Conservation (phyloP, 2,113 vertebrate genomes). For the Fregetta grallaria region DNA sequence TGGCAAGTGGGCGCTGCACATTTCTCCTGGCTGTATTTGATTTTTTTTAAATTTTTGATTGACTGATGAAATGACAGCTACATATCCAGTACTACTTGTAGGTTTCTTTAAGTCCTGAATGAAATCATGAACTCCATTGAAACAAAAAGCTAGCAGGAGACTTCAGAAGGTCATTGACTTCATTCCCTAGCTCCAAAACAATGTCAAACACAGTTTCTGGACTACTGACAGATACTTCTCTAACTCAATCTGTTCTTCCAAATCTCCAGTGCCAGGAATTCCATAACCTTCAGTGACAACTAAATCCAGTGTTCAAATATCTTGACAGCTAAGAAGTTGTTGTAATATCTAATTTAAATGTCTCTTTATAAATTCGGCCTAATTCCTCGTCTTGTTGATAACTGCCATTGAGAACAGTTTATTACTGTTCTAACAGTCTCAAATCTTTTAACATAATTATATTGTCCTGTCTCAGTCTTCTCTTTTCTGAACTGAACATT, state of each 20-base stretch:
- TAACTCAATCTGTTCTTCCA: not conserved
- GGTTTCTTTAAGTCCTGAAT: not conserved
- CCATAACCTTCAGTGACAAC: not conserved
- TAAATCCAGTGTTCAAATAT: not conserved
- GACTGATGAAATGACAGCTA: not conserved
- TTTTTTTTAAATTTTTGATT: not conserved
- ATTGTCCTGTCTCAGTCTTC: not conserved
- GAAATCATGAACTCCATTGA: not conserved
- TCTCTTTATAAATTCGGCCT: not conserved
- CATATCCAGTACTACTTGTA: rapidly evolving
- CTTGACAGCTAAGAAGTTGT: not conserved
- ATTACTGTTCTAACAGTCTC: not conserved
- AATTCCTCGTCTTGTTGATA: not conserved
- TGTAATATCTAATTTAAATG: not conserved
- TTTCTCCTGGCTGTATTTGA: not conserved
- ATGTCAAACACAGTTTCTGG: not conserved
- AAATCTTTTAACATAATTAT: not conserved
- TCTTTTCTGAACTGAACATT: not conserved
- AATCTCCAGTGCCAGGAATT: not conserved
- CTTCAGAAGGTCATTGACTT: not conserved
- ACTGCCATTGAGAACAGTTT: not conserved
- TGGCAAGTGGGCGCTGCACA: not conserved
- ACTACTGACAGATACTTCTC: not conserved
- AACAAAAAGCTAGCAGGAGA: not conserved
- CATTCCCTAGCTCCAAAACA: not conserved